These are phyloP conservation scores for Neolamprologus variostigma DNA, from an alignment of 2,113 vertebrate species.

Conservation along the genomic window DNA sequence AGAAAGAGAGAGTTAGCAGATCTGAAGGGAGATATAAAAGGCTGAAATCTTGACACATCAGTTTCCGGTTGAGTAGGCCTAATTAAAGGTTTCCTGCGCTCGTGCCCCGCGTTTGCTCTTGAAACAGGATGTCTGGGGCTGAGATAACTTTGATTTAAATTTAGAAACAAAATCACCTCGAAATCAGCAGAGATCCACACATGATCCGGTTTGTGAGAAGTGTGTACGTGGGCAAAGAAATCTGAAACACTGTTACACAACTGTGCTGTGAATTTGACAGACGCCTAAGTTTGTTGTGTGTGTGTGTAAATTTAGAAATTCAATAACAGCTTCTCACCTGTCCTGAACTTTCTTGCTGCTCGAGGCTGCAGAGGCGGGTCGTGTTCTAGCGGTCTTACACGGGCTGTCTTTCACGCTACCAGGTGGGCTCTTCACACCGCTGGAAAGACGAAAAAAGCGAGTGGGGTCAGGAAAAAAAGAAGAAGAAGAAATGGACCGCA, in stretches of 20 bases:
- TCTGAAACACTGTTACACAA: neutral
- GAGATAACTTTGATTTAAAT: neutral
- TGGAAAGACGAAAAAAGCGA: neutral
- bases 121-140: neutral
- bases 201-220: neutral
- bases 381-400: slow-evolving; percentile 6
- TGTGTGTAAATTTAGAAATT: neutral
- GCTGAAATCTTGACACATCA: neutral
- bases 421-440: slow-evolving; percentile 39
- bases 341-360: slow-evolving; percentile 49
- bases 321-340: slow-evolving; percentile 30
- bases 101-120: neutral
- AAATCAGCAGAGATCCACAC: neutral
- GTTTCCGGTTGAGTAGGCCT: neutral
- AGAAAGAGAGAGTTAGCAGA: neutral
- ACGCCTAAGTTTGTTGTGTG: neutral
- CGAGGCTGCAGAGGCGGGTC: slow-evolving; percentile 20
- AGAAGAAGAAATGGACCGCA: no score
- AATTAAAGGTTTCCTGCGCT: neutral
- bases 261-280: neutral
- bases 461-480: neutral
- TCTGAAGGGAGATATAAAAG: neutral
- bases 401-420: slow-evolving; percentile 49
- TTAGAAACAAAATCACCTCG: neutral
- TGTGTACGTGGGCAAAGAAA: neutral